A percentile compares a stretch with the other conserved stretches of the same genome.
These are phyloP conservation scores for Orcinus orca DNA, from an alignment of 2,113 vertebrate genomes.

Conservation along the genomic window DNA sequence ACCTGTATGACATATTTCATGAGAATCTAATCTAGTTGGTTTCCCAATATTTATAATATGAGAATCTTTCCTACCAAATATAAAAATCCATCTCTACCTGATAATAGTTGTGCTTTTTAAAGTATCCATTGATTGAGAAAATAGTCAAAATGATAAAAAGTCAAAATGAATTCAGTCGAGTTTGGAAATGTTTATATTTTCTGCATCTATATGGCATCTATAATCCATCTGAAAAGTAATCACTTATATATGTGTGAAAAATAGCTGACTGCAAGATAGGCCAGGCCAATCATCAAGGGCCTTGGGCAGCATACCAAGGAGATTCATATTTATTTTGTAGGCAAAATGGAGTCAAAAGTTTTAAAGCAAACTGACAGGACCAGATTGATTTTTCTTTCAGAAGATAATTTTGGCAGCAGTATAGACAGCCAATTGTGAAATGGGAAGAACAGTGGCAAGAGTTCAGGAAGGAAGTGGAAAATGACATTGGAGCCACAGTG, in stretches of 20 bases:
- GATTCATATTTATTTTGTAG: slow-evolving; percentile 30
- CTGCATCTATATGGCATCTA: neutral
- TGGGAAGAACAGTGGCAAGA: neutral
- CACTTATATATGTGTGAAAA: neutral
- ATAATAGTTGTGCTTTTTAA: neutral
- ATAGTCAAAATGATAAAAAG: slow-evolving; percentile 17
- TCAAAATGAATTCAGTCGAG: neutral
- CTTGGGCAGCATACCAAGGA: neutral
- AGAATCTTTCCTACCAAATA: neutral
- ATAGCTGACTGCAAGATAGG: neutral
- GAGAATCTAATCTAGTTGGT: neutral
- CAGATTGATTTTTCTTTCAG: neutral
- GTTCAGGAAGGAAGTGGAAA: neutral
- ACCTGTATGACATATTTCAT: slow-evolving; percentile 20
- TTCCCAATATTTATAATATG: neutral
- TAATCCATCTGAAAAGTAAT: neutral
- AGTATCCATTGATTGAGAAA: neutral
- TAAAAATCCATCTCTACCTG: neutral
- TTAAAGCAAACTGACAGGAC: neutral
- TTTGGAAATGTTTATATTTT: slow-evolving; percentile 24
- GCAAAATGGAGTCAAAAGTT: slow-evolving; percentile 3
- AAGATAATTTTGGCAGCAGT: slow-evolving; percentile 8
- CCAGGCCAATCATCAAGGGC: neutral
- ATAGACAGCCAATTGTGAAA: neutral
- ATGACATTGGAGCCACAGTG: neutral